A percentile compares a stretch with the other conserved stretches of the same genome.
These are phyloP conservation scores for Oncorhynchus mykiss DNA, from an alignment of 2,113 vertebrate species.

Conservation along the genomic window DNA sequence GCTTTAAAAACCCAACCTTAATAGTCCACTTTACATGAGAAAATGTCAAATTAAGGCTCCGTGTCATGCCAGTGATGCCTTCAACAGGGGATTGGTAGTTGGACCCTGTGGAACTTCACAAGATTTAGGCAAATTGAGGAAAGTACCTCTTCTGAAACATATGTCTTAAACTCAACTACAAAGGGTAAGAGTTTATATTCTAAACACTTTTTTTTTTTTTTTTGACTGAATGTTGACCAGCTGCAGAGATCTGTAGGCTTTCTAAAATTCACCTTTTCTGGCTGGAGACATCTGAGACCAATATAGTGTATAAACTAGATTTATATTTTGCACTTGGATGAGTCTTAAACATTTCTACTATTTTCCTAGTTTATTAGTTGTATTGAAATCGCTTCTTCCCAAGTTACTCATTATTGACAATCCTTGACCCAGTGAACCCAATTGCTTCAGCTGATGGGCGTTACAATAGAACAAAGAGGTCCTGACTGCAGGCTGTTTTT, in stretches of 20 bases:
- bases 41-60: not conserved
- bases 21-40: not conserved
- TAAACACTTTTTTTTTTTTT: conserved; percentile 21
- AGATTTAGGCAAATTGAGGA: not conserved
- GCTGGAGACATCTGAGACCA: too few species aligned
- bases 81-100: too few species aligned
- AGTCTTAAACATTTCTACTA: not conserved
- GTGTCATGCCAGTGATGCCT: too few species aligned
- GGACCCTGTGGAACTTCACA: too few species aligned
- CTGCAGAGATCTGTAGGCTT: conserved; percentile 18
- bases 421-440: not conserved
- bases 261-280: not conserved
- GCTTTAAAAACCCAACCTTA: not conserved
- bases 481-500: conserved; percentile 49
- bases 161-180: not conserved
- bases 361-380: not conserved
- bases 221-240: conserved; percentile 64
- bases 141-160: not conserved
- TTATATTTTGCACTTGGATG: not conserved
- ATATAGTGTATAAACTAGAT: not conserved
- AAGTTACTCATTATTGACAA: not conserved
- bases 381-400: not conserved
- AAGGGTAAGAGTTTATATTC: conserved; percentile 50
- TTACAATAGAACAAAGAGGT: conserved; percentile 24
- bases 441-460: conserved; percentile 57